Percentiles rank a stretch among this genome's conserved stretches.
These are phyloP conservation scores for Halichondria panicea DNA, from an alignment of 37 sponge, comb jelly and placozoan genomes.

Conservation along the genomic window DNA sequence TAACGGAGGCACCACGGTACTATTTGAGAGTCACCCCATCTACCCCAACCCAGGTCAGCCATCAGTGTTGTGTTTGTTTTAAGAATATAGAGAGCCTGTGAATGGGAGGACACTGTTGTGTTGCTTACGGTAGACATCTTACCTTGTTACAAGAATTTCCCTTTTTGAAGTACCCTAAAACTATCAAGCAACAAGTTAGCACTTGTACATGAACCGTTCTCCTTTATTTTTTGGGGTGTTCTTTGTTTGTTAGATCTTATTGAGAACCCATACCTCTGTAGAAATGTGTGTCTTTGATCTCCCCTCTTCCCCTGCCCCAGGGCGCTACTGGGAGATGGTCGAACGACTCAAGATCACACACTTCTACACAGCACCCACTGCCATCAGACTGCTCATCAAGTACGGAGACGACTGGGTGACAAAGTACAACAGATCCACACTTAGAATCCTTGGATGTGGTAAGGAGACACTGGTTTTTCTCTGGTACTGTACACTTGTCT, in stretches of 20 bases:
- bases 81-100: too few species aligned
- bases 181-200: too few species aligned
- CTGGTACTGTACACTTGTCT: not conserved
- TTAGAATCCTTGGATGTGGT: slow-evolving; percentile 90
- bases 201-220: too few species aligned
- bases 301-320: slow-evolving; percentile 33
- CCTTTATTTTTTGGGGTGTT: too few species aligned
- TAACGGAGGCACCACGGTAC: slow-evolving; percentile 91
- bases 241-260: too few species aligned
- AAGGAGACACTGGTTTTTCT: not conserved
- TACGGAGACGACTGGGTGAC: slow-evolving; percentile 78
- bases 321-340: slow-evolving; percentile 96
- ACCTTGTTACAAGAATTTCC: too few species aligned
- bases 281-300: not conserved
- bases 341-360: slow-evolving; percentile 82
- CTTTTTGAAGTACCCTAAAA: too few species aligned
- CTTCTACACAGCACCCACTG: slow-evolving; percentile 95
- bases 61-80: too few species aligned
- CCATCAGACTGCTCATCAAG: slow-evolving; percentile 87
- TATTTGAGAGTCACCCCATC: slow-evolving; percentile 93
- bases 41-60: slow-evolving; percentile 93
- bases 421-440: slow-evolving; percentile 82
- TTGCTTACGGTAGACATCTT: too few species aligned
- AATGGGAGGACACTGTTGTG: too few species aligned
- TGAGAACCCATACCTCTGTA: not conserved